Base-by-base conservation (phyloP, 1,140 invertebrate species). In the Drosophila lini region DNA sequence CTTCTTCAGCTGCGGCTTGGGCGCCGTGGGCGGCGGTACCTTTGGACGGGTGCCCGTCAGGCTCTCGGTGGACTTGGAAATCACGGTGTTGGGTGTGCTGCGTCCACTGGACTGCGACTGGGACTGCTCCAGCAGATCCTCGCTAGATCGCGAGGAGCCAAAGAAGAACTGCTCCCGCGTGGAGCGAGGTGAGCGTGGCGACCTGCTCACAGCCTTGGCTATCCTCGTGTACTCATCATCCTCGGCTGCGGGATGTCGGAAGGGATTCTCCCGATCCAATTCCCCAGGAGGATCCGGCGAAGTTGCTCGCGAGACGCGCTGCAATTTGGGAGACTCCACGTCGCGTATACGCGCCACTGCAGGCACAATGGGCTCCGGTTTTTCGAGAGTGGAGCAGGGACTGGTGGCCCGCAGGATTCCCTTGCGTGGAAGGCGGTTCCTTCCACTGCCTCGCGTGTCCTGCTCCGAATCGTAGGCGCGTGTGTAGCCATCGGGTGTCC, bases 201-300 rank as follows among this genome's bases (percentile, higher is more conserved):
- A 91, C 47, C 64, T 76, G 31, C 74, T 92, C 32, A 92, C 77
- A 0, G 81, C 85, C 50, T 82, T 91, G 47, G 91, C 91, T 44
- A 92, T 76, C 31, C 80, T 58, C 7, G 91, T 92, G 45, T 92
- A 92, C 16, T 86, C 88, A 57, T 92, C 91, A 28, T 79, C 73
- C 4, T 71, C 57, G 31, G 62, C 7, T 9, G 76, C 40, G 16
- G 76, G 64, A 34, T 81, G 58, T 0, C 88, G 81, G 71, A 92
- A 92, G 11, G 92, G 92, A 82, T 92, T 92, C 28, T 92, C 92
- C 0, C 85, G 78, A 44, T 92, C 91, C 31, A 91, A 79, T 74
- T 92, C 88, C 1, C 73, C 85, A 0, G 71, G 78, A 2, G 56
- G 53, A 15, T 81, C 78, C 2, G 91, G 91, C 0, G 90, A 91